These are phyloP conservation scores for Thalassarche chlororhynchos DNA, from an alignment of 2,113 vertebrate genomes.

Conservation along the genomic window DNA sequence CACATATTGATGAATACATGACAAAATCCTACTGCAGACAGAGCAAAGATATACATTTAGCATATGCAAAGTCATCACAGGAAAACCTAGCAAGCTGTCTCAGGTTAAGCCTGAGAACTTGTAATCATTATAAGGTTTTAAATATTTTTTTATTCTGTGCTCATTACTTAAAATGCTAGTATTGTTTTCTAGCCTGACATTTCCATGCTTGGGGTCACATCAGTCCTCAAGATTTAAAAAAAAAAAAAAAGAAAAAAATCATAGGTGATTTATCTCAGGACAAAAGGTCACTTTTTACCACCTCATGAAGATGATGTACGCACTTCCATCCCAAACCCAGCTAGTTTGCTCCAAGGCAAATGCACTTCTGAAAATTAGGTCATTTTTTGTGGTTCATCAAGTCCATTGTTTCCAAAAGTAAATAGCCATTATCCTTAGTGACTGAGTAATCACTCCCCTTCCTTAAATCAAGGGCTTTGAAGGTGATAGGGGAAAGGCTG, in stretches of 20 bases:
- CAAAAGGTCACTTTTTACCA: slow-evolving; percentile 8
- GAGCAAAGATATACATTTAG: background rate
- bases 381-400: slow-evolving; percentile 17
- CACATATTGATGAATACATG: background rate
- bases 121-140: background rate
- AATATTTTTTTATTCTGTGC: background rate
- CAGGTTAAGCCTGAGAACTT: background rate
- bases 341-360: background rate
- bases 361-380: slow-evolving; percentile 28
- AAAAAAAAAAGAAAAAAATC: background rate
- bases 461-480: slow-evolving; percentile 34
- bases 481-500: slow-evolving; percentile 12
- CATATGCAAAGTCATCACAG: background rate
- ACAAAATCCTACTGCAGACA: background rate
- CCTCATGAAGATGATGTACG: background rate
- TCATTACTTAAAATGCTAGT: background rate
- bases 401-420: slow-evolving; percentile 59
- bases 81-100: background rate
- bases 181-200: background rate
- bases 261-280: background rate
- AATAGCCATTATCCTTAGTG: slow-evolving; percentile 27
- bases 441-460: slow-evolving; percentile 1
- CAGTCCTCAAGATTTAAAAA: background rate
- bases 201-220: background rate
- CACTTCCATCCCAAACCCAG: background rate